A percentile compares a stretch with the other conserved stretches of the same genome.
Evolutionary conservation across 1,140 invertebrate species (phyloP).

Genomic region (Neodiprion fabricii): DNA sequence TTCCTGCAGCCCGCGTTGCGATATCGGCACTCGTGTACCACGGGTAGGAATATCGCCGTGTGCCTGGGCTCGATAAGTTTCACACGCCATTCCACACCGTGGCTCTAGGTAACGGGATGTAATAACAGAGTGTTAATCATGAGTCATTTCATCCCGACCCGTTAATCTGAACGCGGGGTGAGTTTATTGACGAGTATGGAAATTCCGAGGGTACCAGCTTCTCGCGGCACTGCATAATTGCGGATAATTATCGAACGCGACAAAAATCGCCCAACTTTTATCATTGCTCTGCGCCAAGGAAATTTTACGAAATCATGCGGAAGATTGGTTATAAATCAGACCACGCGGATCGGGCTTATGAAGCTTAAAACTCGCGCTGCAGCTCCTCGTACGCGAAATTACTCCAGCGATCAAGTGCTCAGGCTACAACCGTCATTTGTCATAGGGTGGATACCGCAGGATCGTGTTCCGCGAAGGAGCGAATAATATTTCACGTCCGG

Average conservation of each 20-base stretch:
- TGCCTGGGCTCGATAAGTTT: not conserved
- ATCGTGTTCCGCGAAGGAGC: too few species aligned
- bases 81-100: not conserved
- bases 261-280: not conserved
- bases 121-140: not conserved
- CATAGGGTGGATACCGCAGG: conserved; percentile 30
- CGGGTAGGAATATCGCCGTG: too few species aligned
- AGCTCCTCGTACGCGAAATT: conserved; percentile 34
- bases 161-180: not conserved
- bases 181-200: not conserved
- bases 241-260: not conserved
- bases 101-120: not conserved
- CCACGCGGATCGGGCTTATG: not conserved
- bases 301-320: not conserved
- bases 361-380: conserved; percentile 14
- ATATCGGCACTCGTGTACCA: too few species aligned
- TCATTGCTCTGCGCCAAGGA: not conserved
- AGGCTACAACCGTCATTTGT: conserved; percentile 42
- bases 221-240: not conserved
- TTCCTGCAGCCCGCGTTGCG: too few species aligned
- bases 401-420: conserved; percentile 1
- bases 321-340: not conserved
- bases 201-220: not conserved
- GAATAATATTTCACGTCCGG: too few species aligned
- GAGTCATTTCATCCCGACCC: not conserved